Evolutionary conservation across 2,797 vertebrate species (phyloP).

Genomic region (Anguilla obscura): DNA sequence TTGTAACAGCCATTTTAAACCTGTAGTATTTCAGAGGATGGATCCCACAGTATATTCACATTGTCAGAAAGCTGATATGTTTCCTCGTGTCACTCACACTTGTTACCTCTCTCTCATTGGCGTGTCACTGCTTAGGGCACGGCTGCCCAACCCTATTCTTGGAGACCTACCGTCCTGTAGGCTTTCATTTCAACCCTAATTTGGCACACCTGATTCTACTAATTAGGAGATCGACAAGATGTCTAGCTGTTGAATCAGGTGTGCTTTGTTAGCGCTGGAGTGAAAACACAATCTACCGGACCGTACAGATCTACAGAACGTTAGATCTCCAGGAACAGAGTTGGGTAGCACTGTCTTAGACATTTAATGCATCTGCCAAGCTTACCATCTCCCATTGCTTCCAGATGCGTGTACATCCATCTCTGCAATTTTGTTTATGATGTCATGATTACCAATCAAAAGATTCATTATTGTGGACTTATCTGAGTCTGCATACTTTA

Average conservation of each 20-base stretch:
- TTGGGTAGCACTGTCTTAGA: too few relatives aligned
- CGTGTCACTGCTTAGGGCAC: neutral
- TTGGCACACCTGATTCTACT: too few relatives aligned
- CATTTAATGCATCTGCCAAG: neutral
- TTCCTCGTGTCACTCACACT: neutral
- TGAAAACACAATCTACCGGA: too few relatives aligned
- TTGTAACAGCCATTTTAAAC: neutral
- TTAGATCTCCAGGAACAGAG: too few relatives aligned
- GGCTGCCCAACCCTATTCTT: too few relatives aligned
- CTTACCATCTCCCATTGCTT: neutral
- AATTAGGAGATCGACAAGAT: too few relatives aligned
- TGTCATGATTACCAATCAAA: constrained; percentile 15
- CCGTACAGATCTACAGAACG: too few relatives aligned
- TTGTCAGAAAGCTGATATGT: neutral
- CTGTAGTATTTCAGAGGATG: neutral
- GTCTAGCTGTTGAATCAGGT: too few relatives aligned
- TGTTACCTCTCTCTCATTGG: neutral
- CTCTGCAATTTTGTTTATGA: neutral
- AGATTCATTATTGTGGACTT: neutral
- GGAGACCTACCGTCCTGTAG: too few relatives aligned
- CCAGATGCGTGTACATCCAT: neutral
- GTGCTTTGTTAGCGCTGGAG: too few relatives aligned
- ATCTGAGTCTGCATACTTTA: neutral
- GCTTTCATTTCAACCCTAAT: too few relatives aligned
- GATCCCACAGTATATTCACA: neutral